A percentile compares a stretch with the other conserved stretches of the same genome.
These are phyloP conservation scores for Ips nitidus DNA, from an alignment of 1,140 invertebrate genomes.

Conservation along the genomic window DNA sequence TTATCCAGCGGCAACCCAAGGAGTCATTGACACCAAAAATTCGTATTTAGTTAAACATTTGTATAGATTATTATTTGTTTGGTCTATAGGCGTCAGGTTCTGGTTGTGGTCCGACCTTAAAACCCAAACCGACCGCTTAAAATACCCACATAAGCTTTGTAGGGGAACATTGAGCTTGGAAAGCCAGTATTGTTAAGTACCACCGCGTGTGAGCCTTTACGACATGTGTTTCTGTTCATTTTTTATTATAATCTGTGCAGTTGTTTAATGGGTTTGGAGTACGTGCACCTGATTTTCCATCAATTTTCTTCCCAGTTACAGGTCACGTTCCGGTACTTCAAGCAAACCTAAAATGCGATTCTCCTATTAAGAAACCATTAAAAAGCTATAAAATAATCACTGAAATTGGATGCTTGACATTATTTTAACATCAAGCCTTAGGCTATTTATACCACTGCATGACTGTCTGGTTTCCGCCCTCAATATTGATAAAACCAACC, in stretches of 20 bases:
- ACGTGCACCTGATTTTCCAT: no score
- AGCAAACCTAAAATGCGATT: no score
- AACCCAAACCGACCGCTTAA: slow-evolving; percentile 3
- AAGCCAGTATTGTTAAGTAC: slow-evolving; percentile 2
- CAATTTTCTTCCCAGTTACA: no score
- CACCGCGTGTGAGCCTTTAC: background rate
- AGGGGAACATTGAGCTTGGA: background rate
- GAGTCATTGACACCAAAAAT: slow-evolving; percentile 2
- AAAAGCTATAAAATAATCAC: background rate
- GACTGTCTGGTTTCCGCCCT: no score
- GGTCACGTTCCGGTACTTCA: no score
- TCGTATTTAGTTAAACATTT: background rate
- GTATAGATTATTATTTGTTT: background rate
- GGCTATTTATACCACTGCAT: no score
- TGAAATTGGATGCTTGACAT: background rate
- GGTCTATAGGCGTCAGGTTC: background rate
- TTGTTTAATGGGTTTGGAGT: no score
- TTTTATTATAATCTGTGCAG: background rate
- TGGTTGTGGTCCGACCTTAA: background rate
- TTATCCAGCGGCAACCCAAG: no score
- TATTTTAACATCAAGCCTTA: background rate
- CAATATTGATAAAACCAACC: no score
- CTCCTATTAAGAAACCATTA: slow-evolving; percentile 1
- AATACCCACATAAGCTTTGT: background rate
- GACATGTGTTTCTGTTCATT: slow-evolving; percentile 1